Evolutionary conservation across 2,113 vertebrate genomes (phyloP).

Genomic region (Anoura caudifer): DNA sequence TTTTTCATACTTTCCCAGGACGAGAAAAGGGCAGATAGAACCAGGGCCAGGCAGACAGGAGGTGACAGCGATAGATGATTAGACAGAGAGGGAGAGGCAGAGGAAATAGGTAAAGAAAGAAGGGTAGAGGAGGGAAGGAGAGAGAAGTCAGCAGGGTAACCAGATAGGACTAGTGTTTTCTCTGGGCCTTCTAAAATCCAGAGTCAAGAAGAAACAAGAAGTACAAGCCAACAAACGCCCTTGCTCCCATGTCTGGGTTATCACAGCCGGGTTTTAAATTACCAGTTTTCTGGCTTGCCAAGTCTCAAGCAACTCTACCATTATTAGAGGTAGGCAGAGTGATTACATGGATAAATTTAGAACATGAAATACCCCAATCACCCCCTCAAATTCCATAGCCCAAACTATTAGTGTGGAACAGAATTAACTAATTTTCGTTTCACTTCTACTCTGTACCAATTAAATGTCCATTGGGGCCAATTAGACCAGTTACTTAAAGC

Average conservation of each 20-base stretch:
- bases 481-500: neutral
- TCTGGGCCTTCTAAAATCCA: neutral
- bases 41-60: neutral
- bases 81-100: neutral
- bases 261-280: neutral
- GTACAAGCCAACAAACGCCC: neutral
- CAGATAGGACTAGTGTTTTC: neutral
- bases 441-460: neutral
- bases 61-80: neutral
- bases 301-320: neutral
- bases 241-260: neutral
- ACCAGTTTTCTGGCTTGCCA: neutral
- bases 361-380: neutral
- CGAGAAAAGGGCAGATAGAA: neutral
- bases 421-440: constrained; percentile 15
- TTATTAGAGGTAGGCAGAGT: neutral
- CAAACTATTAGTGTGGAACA: neutral
- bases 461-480: neutral
- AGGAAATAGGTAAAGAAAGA: no score
- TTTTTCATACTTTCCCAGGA: neutral
- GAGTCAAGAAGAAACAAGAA: neutral
- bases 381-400: neutral
- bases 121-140: neutral
- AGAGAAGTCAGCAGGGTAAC: neutral
- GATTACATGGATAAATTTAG: neutral